Evolutionary conservation across 2,797 vertebrate genomes (phyloP), one percentile per base, ranked within the genome.

Genomic region (Crenichthys baileyi): DNA sequence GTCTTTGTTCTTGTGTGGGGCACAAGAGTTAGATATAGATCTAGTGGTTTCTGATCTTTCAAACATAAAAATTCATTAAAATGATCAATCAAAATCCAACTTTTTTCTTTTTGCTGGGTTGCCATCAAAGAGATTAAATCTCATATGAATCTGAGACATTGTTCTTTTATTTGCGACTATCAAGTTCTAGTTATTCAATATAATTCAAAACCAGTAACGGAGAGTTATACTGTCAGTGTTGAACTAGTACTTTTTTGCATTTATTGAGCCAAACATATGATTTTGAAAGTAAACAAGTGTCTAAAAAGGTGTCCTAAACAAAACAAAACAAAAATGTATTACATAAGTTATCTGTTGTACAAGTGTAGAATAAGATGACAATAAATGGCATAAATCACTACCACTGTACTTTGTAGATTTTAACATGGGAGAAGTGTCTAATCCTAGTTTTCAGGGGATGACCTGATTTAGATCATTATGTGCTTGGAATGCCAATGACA

Each of bases 191-290:
- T 83, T 83, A 89, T 87, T 82, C 74, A 81, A 53, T 90, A 86
- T 90, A 86, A 90, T 83, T 92, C 87, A 74, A 88, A 88, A 88
- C 70, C 73, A 80, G 84, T 89, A 81, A 85, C 46, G 65, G 56
- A 85, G 80, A 78, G 88, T 24, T 81, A 81, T 87, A 75, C 90
- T 80, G 71, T 92, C 76, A 78, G 85, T 41, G 76, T 90, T 85
- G 79, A 81, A 84, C 85, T 86, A 86, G 80, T 87, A 82, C 76
- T 86, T 73, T 81, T 83, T 60, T 79, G 78, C 77, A 84, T 87
- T 72, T 44, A 81, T 86, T 83, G 81, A 87, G 77, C 72, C 82
- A 76, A 56, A 81, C 20, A 11, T 78, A 73, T 87, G 3, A 85
- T 82, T 77, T 77, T 20, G 3, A 75, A 81, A 80, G 67, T 78